Conservation (phyloP, 2,888 invertebrate species). For the Keiferia lycopersicella region DNA sequence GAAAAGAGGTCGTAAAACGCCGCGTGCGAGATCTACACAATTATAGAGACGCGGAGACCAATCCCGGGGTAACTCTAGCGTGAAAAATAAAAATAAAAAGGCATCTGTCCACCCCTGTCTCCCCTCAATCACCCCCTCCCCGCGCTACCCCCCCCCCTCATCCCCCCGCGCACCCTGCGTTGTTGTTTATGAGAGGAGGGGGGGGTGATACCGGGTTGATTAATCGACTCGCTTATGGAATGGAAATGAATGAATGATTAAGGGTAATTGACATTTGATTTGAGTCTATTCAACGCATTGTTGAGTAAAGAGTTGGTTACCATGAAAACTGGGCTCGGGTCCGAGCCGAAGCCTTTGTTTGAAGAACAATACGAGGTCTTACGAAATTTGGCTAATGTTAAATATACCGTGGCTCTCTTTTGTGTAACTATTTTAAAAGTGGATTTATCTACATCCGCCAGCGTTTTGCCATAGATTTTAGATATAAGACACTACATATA, state of each 20-base stretch:
- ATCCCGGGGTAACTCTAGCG: slow-evolving; percentile 33
- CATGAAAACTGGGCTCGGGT: not conserved
- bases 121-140: slow-evolving; percentile 27
- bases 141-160: slow-evolving; percentile 18
- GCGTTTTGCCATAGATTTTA: not conserved
- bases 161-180: slow-evolving; percentile 3
- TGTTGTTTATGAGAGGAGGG: slow-evolving; percentile 30
- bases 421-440: not conserved
- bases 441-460: not conserved
- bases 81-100: slow-evolving; percentile 41
- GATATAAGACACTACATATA: not conserved
- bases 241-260: slow-evolving; percentile 24
- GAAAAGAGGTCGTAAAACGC: slow-evolving; percentile 23
- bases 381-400: not conserved
- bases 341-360: slow-evolving; percentile 10
- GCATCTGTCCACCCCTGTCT: slow-evolving; percentile 37
- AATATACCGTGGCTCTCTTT: slow-evolving; percentile 9
- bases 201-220: slow-evolving; percentile 19
- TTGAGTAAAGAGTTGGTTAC: slow-evolving; percentile 11
- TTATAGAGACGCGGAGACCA: slow-evolving; percentile 33
- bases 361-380: slow-evolving; percentile 5
- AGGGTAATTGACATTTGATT: slow-evolving; percentile 25
- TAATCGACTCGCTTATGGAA: slow-evolving; percentile 22
- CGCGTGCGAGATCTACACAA: slow-evolving; percentile 26
- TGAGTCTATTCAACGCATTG: slow-evolving; percentile 13